These are phyloP conservation scores for Zelleria hepariella DNA, from an alignment of 2,888 invertebrate genomes.

Conservation along the genomic window DNA sequence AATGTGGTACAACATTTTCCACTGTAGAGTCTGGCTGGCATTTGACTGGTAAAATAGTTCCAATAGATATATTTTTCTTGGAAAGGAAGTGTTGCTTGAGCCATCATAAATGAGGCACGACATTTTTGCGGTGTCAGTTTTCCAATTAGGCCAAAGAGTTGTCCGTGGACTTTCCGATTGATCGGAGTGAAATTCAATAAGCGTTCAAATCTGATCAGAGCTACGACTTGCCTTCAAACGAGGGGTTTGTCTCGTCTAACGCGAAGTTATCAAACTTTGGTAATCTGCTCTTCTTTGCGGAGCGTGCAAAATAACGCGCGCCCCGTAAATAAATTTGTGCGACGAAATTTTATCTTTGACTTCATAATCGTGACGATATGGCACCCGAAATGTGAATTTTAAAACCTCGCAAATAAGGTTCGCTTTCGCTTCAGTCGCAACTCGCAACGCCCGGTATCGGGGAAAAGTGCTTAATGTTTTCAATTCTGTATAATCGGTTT, in stretches of 20 bases:
- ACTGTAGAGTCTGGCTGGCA: too few species aligned
- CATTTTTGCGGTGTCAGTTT: too few species aligned
- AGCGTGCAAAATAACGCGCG: constrained; percentile 50
- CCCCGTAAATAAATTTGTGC: constrained; percentile 62
- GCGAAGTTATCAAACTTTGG: constrained; percentile 61
- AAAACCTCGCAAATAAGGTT: constrained; percentile 45
- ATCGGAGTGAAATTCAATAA: constrained; percentile 28
- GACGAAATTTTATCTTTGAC: constrained; percentile 63
- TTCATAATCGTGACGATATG: constrained; percentile 35
- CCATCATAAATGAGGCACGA: too few species aligned
- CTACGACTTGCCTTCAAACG: constrained; percentile 37
- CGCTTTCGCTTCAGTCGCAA: constrained; percentile 30
- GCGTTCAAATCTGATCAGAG: constrained; percentile 29
- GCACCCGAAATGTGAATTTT: constrained; percentile 14
- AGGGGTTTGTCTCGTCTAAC: constrained; percentile 40
- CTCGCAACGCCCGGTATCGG: constrained; percentile 32
- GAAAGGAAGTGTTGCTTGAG: too few species aligned
- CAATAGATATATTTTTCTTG: too few species aligned
- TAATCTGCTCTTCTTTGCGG: constrained; percentile 54
- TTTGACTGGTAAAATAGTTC: too few species aligned
- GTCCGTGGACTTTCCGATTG: too few species aligned
- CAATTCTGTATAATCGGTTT: constrained; percentile 72
- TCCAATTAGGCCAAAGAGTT: too few species aligned
- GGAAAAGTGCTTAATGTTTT: constrained; percentile 69
- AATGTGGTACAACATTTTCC: too few species aligned